Conservation (phyloP, 2,113 vertebrate genomes). For the Octodon degus region DNA sequence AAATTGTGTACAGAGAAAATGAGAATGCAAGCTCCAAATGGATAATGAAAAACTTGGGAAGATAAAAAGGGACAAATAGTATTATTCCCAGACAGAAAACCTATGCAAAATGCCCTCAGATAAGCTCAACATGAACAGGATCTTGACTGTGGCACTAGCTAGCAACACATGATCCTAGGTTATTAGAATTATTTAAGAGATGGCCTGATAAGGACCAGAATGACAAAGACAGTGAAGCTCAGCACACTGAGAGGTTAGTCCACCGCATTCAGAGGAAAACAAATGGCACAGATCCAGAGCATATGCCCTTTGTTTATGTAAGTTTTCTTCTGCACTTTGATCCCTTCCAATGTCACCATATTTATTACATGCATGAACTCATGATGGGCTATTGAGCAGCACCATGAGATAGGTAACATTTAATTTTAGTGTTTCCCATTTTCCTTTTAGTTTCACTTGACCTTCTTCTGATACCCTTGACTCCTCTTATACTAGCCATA, state of each 20-base stretch:
- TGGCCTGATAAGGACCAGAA: neutral
- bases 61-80: neutral
- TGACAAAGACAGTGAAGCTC: neutral
- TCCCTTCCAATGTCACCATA: neutral
- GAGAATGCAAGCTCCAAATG: neutral
- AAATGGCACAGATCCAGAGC: neutral
- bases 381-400: neutral
- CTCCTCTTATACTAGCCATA: neutral
- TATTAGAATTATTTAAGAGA: neutral
- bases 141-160: neutral
- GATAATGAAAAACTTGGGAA: neutral
- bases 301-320: neutral
- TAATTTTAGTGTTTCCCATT: neutral
- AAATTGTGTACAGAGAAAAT: neutral
- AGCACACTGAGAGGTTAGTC: neutral
- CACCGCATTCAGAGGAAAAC: neutral
- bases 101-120: neutral
- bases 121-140: neutral
- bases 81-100: neutral
- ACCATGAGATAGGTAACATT: neutral
- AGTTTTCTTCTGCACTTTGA: neutral
- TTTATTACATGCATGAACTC: conserved; percentile 30
- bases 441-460: neutral
- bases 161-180: neutral
- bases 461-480: neutral